A percentile compares a stretch with the other conserved stretches of the same genome.
These are phyloP conservation scores for Crotophaga sulcirostris DNA, from an alignment of 2,113 vertebrate species.

Conservation along the genomic window DNA sequence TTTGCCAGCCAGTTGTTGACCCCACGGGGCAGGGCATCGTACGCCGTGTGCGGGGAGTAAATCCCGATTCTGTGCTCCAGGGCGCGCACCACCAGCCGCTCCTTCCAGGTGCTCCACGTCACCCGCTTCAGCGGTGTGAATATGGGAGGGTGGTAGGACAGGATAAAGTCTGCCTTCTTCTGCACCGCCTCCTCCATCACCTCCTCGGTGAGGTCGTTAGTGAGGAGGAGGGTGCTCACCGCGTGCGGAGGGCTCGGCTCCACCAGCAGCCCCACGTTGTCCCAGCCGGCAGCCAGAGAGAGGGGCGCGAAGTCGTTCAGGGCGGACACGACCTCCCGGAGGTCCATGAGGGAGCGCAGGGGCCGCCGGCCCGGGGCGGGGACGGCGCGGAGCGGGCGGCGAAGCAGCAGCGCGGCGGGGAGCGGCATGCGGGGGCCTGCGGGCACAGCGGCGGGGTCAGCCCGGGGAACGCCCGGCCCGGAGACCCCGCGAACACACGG, in stretches of 20 bases:
- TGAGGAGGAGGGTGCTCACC: constrained; percentile 84
- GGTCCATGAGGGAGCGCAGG: constrained; percentile 76
- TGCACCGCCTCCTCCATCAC: constrained; percentile 90
- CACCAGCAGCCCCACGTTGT: constrained; percentile 93
- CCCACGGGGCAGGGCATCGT: constrained; percentile 86
- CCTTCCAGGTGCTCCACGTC: constrained; percentile 88
- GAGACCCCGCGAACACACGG: too few species aligned
- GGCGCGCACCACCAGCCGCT: constrained; percentile 84
- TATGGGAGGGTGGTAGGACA: constrained; percentile 93
- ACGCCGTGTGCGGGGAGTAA: constrained; percentile 93
- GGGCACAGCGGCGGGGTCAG: too few species aligned
- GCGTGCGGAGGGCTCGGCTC: constrained; percentile 86
- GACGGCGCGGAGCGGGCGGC: background rate
- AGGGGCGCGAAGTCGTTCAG: constrained; percentile 86
- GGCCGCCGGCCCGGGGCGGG: background rate
- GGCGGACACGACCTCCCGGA: constrained; percentile 79
- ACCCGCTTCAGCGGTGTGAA: constrained; percentile 86
- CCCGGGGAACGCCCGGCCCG: accelerated
- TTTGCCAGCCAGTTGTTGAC: constrained; percentile 90
- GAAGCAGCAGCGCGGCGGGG: background rate
- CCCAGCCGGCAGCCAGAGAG: constrained; percentile 91
- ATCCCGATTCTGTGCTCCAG: constrained; percentile 87
- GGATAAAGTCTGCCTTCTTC: constrained; percentile 81
- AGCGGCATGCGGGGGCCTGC: constrained; percentile 42
- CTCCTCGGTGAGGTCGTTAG: constrained; percentile 87